These are phyloP conservation scores for Colossoma macropomum DNA, from an alignment of 2,113 vertebrate species.

Conservation along the genomic window DNA sequence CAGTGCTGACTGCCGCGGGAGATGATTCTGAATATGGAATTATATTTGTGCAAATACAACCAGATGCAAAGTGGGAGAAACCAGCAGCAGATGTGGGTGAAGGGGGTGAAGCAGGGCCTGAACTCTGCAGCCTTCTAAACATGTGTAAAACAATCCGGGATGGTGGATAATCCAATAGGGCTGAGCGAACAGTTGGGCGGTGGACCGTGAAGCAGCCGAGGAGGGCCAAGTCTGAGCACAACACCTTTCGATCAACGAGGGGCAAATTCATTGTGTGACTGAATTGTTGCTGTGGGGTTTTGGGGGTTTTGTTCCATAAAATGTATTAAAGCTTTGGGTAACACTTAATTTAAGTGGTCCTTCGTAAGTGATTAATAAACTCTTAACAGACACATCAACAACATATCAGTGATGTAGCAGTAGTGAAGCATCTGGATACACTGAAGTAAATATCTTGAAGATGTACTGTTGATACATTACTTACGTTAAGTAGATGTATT, in stretches of 20 bases:
- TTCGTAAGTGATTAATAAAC: too few species aligned
- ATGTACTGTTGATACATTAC: too few species aligned
- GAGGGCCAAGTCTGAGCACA: conserved; percentile 64
- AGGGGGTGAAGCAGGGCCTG: conserved; percentile 66
- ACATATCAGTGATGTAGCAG: too few species aligned
- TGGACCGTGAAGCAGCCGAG: conserved; percentile 65
- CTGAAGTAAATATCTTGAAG: too few species aligned
- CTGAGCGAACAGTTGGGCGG: conserved; percentile 50
- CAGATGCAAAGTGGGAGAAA: conserved; percentile 91
- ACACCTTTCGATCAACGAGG: not conserved
- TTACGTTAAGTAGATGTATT: too few species aligned
- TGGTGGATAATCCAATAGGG: conserved; percentile 56
- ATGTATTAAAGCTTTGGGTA: not conserved
- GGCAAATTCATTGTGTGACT: not conserved
- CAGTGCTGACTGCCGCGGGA: conserved; percentile 85
- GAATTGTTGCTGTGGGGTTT: not conserved
- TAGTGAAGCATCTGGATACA: too few species aligned
- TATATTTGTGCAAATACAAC: conserved; percentile 96
- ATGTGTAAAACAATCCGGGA: conserved; percentile 57
- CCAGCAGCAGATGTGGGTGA: conserved; percentile 88
- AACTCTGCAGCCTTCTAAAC: conserved; percentile 69
- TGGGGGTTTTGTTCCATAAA: not conserved
- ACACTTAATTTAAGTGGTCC: too few species aligned
- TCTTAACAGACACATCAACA: too few species aligned
- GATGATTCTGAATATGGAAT: conserved; percentile 97